Evolutionary conservation across 2,888 invertebrate species (phyloP), one percentile per base, ranked within the genome.

Genomic region (Drosophila conformis): DNA sequence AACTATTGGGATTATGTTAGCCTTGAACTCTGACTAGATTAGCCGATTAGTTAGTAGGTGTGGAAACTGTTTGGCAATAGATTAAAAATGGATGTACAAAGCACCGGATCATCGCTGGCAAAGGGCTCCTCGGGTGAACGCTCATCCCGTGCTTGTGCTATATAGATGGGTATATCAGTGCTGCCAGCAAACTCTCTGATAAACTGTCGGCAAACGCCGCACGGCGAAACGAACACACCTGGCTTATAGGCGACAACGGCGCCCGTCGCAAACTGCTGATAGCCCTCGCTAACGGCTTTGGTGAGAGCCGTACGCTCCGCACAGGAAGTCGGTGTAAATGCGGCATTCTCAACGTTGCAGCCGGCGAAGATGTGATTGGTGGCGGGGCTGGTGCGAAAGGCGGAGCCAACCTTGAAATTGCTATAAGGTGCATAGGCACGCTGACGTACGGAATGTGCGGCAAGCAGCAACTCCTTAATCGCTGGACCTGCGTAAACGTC

Each of bases 331-430:
- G 97, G 95, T 0, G 97, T 95, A 80, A 96, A 96, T 0, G 97
- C 95, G 2, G 92, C 92, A 93, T 97, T 99, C 93, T 99, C 99
- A 21, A 99, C 95, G 92, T 99, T 99, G 91, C 98, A 98, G 2
- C 99, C 99, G 79, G 94, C 94, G 33, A 95, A 94, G 69, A 96
- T 94, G 2, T 93, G 94, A 4, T 96, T 96, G 75, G 96, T 95
- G 65, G 21, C 95, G 65, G 27, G 10, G 25, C 95, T 94, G 29
- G 96, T 95, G 36, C 96, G 94, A 42, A 98, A 93, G 0, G 98
- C 97, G 5, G 98, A 96, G 1, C 98, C 98, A 0, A 99, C 98
- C 68, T 95, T 94, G 90, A 98, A 98, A 38, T 97, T 96, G 80
- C 98, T 98, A 93, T 98, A 98, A 0, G 97, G 97, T 56, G 95